Conservation (phyloP, 2,888 invertebrate genomes). For the Scaeva pyrastri region DNA sequence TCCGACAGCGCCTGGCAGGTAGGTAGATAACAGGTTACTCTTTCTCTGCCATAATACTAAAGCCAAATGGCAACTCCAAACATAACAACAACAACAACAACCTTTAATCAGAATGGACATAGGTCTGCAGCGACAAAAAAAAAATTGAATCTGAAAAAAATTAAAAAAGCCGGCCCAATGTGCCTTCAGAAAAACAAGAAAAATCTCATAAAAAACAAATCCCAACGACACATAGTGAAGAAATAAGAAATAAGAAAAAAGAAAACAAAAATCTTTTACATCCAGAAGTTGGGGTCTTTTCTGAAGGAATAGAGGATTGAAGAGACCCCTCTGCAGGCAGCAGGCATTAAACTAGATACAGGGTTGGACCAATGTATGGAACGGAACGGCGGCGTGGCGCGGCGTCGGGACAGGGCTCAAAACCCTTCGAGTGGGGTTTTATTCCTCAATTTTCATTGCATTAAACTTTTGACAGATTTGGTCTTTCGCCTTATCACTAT, state of each 20-base stretch:
- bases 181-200: constrained; percentile 39
- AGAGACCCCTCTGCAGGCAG: constrained; percentile 40
- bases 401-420: no score
- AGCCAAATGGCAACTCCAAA: constrained; percentile 59
- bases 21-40: constrained; percentile 74
- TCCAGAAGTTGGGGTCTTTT: constrained; percentile 49
- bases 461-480: no score
- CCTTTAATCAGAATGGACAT: constrained; percentile 70
- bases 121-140: constrained; percentile 36
- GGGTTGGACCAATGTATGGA: not conserved
- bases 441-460: no score
- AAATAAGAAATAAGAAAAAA: constrained; percentile 26
- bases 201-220: constrained; percentile 52
- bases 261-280: constrained; percentile 36
- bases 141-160: constrained; percentile 41
- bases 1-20: constrained; percentile 73
- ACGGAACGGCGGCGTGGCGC: no score
- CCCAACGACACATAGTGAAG: constrained; percentile 44
- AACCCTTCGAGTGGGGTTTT: no score
- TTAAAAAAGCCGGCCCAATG: constrained; percentile 39
- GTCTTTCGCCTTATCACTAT: no score
- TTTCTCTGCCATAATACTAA: not conserved
- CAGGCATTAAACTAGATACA: constrained; percentile 32
- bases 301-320: constrained; percentile 25
- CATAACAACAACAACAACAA: constrained; percentile 29